These are phyloP conservation scores for Antrozous pallidus DNA, from an alignment of 2,797 vertebrate genomes.

Conservation along the genomic window DNA sequence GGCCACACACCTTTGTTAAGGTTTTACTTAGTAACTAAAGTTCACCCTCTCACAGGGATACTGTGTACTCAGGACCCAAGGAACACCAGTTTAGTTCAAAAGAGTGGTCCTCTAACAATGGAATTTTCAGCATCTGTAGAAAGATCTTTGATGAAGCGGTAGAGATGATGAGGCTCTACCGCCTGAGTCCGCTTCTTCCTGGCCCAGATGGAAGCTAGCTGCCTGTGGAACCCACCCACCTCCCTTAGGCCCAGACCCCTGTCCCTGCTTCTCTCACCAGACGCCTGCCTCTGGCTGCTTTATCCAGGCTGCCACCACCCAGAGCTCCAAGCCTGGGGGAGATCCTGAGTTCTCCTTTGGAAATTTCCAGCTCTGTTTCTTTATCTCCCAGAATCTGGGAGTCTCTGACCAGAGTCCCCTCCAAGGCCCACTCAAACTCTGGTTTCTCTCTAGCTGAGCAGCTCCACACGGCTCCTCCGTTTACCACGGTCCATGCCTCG, in stretches of 20 bases:
- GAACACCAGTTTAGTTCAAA: slow-evolving; percentile 3
- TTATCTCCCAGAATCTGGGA: neutral
- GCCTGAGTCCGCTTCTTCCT: neutral
- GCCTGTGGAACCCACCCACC: neutral
- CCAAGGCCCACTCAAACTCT: neutral
- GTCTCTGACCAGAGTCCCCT: neutral
- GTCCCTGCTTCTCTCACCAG: neutral
- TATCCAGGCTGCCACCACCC: neutral
- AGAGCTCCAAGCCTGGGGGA: neutral
- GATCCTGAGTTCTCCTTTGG: neutral
- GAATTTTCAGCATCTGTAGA: neutral
- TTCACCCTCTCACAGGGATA: neutral
- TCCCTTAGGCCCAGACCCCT: neutral
- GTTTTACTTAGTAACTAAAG: neutral
- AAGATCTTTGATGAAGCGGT: neutral
- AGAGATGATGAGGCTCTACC: neutral
- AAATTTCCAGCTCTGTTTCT: neutral
- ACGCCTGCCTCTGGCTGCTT: neutral
- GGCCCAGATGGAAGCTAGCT: neutral
- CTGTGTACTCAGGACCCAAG: neutral
- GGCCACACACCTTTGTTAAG: neutral
- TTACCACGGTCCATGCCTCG: neutral
- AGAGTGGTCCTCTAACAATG: neutral
- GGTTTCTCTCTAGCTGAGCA: neutral
- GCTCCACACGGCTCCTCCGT: neutral